Conservation (phyloP, 2,888 invertebrate species). For the Hypsopygia costalis region DNA sequence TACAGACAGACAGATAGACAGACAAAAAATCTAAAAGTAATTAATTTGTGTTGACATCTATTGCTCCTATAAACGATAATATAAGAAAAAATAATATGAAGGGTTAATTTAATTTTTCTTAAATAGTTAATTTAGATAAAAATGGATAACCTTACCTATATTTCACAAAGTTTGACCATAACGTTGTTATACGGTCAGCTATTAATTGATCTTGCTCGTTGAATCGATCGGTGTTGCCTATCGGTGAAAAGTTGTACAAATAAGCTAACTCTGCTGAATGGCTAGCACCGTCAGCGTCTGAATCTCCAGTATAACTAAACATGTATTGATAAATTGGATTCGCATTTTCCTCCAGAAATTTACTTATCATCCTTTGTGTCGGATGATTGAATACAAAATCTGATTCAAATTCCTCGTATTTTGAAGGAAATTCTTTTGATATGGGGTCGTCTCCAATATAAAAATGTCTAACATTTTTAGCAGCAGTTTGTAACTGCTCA, state of each 20-base stretch:
- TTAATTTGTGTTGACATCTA: no score
- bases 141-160: slow-evolving; percentile 45
- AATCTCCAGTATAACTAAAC: slow-evolving; percentile 50
- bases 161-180: slow-evolving; percentile 70
- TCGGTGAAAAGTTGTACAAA: slow-evolving; percentile 42
- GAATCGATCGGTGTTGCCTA: no score
- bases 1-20: no score
- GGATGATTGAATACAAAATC: slow-evolving; percentile 62
- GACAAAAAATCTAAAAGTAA: no score
- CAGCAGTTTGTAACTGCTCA: slow-evolving; percentile 34
- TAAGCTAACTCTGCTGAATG: slow-evolving; percentile 56
- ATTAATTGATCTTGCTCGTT: slow-evolving; percentile 42
- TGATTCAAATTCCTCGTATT: slow-evolving; percentile 53
- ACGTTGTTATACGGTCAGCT: slow-evolving; percentile 44
- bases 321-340: slow-evolving; percentile 56
- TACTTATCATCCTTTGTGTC: slow-evolving; percentile 46
- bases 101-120: no score
- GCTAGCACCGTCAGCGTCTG: slow-evolving; percentile 35
- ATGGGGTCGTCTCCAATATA: slow-evolving; percentile 61
- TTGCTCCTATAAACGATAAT: no score
- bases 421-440: slow-evolving; percentile 32
- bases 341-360: slow-evolving; percentile 49
- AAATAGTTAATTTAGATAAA: no score
- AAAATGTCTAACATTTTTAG: slow-evolving; percentile 47
- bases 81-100: no score